Evolutionary conservation across 2,797 vertebrate genomes (phyloP).

Genomic region (Anabas testudineus): DNA sequence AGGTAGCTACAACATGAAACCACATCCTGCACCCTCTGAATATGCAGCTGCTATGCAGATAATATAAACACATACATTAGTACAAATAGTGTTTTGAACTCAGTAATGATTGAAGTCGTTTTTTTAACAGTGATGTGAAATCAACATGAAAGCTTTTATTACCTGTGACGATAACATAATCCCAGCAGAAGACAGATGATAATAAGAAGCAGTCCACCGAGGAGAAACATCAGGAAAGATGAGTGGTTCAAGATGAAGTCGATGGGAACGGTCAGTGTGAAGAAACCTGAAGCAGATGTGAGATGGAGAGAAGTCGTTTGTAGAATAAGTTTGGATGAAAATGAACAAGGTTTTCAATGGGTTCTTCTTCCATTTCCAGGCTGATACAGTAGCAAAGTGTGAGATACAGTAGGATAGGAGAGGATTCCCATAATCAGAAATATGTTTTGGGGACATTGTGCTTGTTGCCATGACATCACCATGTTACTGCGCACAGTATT

Average conservation of each 20-base stretch:
- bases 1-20: too few species aligned
- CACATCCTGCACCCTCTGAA: too few species aligned
- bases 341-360: not conserved
- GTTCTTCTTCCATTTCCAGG: too few species aligned
- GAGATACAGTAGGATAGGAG: too few species aligned
- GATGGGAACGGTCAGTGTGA: slow-evolving; percentile 58
- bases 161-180: slow-evolving; percentile 79
- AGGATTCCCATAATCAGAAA: too few species aligned
- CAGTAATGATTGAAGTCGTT: not conserved
- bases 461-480: not conserved
- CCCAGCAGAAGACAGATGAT: slow-evolving; percentile 86
- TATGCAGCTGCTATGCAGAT: not conserved
- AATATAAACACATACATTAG: not conserved
- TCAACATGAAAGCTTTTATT: slow-evolving; percentile 31
- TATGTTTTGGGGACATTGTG: not conserved
- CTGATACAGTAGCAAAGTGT: too few species aligned
- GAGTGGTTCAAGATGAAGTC: slow-evolving; percentile 88
- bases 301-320: slow-evolving; percentile 18
- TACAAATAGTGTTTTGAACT: not conserved
- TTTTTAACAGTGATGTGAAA: not conserved
- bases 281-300: slow-evolving; percentile 64
- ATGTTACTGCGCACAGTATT: not conserved
- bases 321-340: not conserved
- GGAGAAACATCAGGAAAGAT: slow-evolving; percentile 84
- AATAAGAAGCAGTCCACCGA: slow-evolving; percentile 86